Evolutionary conservation across 2,797 vertebrate genomes (phyloP).

Genomic region (Malacoctenus gilli): DNA sequence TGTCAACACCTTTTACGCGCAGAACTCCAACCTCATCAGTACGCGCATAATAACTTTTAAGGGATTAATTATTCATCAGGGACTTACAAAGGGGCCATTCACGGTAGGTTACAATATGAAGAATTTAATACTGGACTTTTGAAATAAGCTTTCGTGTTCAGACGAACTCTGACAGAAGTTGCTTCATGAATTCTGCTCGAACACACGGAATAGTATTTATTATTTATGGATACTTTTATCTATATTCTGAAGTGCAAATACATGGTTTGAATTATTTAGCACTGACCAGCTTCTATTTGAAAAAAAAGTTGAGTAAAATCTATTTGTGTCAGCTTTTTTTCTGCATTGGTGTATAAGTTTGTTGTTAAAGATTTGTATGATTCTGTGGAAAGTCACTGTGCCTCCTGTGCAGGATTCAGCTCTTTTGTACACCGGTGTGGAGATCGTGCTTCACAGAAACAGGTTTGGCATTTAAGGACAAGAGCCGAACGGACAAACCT

Average conservation of each 20-base stretch:
- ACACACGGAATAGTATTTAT: constrained; percentile 12
- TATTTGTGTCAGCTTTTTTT: background rate
- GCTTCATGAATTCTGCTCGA: background rate
- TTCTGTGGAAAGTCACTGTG: constrained; percentile 7
- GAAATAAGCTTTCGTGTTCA: background rate
- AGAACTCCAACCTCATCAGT: background rate
- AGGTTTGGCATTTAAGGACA: constrained; percentile 13
- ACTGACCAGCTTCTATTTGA: background rate
- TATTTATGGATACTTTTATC: background rate
- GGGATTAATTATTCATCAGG: background rate
- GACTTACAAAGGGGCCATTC: background rate
- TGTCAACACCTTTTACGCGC: constrained; percentile 12
- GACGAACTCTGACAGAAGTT: background rate
- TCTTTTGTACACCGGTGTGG: background rate
- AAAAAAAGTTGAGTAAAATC: background rate
- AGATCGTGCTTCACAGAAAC: constrained; percentile 1
- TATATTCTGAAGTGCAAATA: background rate
- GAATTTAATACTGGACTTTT: background rate
- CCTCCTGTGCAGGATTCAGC: constrained; percentile 4
- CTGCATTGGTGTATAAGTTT: background rate
- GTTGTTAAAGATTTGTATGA: constrained; percentile 6
- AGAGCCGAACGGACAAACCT: constrained; percentile 15
- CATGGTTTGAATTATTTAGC: background rate
- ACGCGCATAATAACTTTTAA: constrained; percentile 19
- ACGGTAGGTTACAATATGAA: background rate